Evolutionary conservation across 1,140 invertebrate genomes (phyloP).

Genomic region (Mylabris phalerata): DNA sequence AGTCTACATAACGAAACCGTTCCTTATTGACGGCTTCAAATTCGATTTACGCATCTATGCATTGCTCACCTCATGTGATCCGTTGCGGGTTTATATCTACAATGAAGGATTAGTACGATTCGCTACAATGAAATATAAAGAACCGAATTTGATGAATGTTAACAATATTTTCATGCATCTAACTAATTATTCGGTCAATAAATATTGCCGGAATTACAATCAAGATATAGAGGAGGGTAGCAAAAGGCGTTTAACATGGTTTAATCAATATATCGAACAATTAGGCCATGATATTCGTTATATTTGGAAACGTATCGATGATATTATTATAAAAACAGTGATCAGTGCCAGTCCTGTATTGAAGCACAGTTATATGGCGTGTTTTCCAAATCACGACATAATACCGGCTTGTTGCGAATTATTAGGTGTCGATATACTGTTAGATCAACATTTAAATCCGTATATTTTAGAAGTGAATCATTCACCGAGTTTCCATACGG

Average conservation of each 20-base stretch:
- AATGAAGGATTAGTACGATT: constrained; percentile 92
- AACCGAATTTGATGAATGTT: constrained; percentile 70
- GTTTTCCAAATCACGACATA: constrained; percentile 77
- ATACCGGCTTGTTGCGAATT: constrained; percentile 86
- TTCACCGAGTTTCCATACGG: constrained; percentile 85
- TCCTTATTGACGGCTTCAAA: constrained; percentile 92
- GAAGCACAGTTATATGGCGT: constrained; percentile 81
- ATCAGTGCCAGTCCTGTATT: constrained; percentile 77
- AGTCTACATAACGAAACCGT: constrained; percentile 66
- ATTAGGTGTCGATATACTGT: constrained; percentile 78
- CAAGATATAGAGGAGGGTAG: constrained; percentile 72
- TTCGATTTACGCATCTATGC: constrained; percentile 95
- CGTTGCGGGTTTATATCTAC: constrained; percentile 86
- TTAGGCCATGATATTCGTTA: constrained; percentile 66
- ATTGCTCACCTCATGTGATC: constrained; percentile 90
- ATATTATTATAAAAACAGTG: constrained; percentile 84
- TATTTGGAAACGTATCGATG: constrained; percentile 78
- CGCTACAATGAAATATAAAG: constrained; percentile 76
- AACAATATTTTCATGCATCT: constrained; percentile 92
- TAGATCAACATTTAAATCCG: constrained; percentile 80
- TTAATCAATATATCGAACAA: constrained; percentile 64
- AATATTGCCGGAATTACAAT: constrained; percentile 73
- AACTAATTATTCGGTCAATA: constrained; percentile 96
- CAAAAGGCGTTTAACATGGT: constrained; percentile 77
- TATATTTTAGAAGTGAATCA: constrained; percentile 86